Conservation (phyloP, 2,113 vertebrate species). For the Seriola quinqueradiata region DNA sequence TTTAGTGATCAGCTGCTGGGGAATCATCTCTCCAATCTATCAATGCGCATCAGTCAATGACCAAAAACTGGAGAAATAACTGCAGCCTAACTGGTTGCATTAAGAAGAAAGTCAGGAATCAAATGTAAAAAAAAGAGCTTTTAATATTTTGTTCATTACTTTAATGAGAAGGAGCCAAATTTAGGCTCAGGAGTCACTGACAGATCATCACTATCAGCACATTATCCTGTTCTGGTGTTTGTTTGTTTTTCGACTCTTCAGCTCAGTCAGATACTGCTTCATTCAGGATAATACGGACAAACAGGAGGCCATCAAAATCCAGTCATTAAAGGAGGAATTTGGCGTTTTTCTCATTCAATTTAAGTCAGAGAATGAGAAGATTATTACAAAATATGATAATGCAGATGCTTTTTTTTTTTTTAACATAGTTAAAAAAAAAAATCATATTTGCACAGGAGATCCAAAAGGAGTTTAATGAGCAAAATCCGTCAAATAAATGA, state of each 20-base stretch:
- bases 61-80: background rate
- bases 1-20: background rate
- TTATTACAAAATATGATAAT: background rate
- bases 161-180: background rate
- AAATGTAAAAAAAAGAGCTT: background rate
- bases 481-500: background rate
- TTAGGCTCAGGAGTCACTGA: background rate
- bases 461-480: background rate
- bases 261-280: background rate
- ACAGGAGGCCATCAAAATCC: background rate
- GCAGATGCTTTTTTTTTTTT: background rate
- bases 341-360: background rate
- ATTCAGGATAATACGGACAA: background rate
- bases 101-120: background rate
- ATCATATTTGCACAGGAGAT: background rate
- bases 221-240: background rate
- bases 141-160: background rate
- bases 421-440: background rate
- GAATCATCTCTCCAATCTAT: background rate
- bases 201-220: slow-evolving; percentile 18
- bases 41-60: too few relatives aligned
- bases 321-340: background rate
- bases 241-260: background rate
- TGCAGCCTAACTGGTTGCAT: background rate
- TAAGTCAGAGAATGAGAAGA: background rate